These are phyloP conservation scores for Epinotia brunnichana DNA, from an alignment of 2,888 invertebrate genomes.

Conservation along the genomic window DNA sequence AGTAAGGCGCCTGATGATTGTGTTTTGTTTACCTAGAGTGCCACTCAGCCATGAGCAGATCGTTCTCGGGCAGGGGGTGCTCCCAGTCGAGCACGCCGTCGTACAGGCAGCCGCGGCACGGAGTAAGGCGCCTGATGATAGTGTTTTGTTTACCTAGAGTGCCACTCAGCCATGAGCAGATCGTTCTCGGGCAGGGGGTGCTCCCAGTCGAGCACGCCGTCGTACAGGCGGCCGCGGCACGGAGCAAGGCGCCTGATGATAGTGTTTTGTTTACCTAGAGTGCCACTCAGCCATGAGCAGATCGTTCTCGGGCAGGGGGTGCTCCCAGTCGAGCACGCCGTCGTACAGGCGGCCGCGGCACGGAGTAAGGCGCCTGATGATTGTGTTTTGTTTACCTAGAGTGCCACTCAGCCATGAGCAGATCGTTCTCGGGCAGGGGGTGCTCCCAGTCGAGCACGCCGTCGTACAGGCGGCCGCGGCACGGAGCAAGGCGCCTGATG, in stretches of 20 bases:
- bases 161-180: constrained; percentile 91
- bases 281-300: constrained; percentile 92
- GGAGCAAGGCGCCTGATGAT: constrained; percentile 73
- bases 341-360: constrained; percentile 95
- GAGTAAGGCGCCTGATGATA: constrained; percentile 54
- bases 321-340: constrained; percentile 98
- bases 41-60: constrained; percentile 91
- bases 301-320: constrained; percentile 94
- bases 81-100: constrained; percentile 99
- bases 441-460: constrained; percentile 99
- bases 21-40: constrained; percentile 88
- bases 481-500: no score
- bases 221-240: constrained; percentile 94
- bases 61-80: constrained; percentile 93
- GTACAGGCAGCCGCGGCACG: constrained; percentile 94
- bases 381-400: constrained; percentile 85
- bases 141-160: constrained; percentile 87
- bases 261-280: constrained; percentile 85
- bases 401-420: constrained; percentile 92
- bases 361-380: no score
- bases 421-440: constrained; percentile 93
- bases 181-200: constrained; percentile 95
- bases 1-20: no score
- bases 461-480: constrained; percentile 94
- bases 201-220: constrained; percentile 99